Percentiles rank a stretch among this genome's conserved stretches.
Evolutionary conservation across 2,113 vertebrate species (phyloP).

Genomic region (Lasiurus cinereus): DNA sequence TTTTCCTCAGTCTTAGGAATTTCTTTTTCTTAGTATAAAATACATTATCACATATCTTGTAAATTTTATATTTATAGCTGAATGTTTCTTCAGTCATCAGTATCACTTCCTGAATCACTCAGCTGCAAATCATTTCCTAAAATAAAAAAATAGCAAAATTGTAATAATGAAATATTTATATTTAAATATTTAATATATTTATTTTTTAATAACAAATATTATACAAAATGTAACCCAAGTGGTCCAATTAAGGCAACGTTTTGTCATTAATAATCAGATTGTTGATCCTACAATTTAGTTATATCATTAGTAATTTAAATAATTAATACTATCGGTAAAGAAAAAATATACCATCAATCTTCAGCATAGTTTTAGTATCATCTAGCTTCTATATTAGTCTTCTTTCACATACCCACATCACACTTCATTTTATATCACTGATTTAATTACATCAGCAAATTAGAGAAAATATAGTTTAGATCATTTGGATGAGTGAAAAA

Average conservation of each 20-base stretch:
- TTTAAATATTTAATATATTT: slow-evolving; percentile 18
- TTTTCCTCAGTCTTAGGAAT: slow-evolving; percentile 81
- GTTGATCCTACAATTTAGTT: slow-evolving; percentile 6
- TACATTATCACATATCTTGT: slow-evolving; percentile 80
- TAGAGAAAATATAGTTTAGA: slow-evolving; percentile 29
- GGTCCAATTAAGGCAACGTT: not conserved
- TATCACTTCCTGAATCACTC: slow-evolving; percentile 98
- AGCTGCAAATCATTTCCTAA: slow-evolving; percentile 98
- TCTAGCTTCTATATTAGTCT: not conserved
- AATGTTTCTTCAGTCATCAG: slow-evolving; percentile 91
- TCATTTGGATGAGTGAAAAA: slow-evolving; percentile 30
- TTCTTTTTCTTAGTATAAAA: slow-evolving; percentile 87
- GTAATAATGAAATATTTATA: slow-evolving; percentile 46
- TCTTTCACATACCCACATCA: slow-evolving; percentile 19
- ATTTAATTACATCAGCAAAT: slow-evolving; percentile 57
- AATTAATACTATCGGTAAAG: slow-evolving; percentile 30
- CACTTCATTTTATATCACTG: not conserved
- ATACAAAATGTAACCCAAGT: not conserved
- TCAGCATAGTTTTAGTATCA: slow-evolving; percentile 27
- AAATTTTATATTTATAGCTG: slow-evolving; percentile 78
- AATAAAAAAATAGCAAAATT: slow-evolving; percentile 79
- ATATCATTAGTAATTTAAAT: slow-evolving; percentile 35
- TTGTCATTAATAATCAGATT: slow-evolving; percentile 58
- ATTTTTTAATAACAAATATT: slow-evolving; percentile 34
- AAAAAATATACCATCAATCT: slow-evolving; percentile 27